These are phyloP conservation scores for Psammodynastes pulverulentus DNA, from an alignment of 2,113 vertebrate genomes.

Conservation along the genomic window DNA sequence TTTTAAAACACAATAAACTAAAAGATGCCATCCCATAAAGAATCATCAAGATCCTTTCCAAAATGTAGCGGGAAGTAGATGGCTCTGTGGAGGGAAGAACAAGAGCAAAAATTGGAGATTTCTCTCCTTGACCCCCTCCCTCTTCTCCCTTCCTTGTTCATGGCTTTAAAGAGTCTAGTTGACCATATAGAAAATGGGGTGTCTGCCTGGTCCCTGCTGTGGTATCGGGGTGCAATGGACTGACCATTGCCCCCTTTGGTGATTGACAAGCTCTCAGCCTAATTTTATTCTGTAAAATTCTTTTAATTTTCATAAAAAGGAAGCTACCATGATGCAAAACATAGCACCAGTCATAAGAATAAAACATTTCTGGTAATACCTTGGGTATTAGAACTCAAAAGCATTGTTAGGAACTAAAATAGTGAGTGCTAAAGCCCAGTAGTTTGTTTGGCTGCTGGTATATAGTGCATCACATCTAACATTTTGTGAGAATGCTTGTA, in stretches of 20 bases:
- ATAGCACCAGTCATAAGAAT: background rate
- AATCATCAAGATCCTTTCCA: background rate
- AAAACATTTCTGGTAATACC: background rate
- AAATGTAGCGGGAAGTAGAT: background rate
- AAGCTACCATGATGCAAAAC: background rate
- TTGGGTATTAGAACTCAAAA: background rate
- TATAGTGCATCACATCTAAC: background rate
- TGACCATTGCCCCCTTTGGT: background rate
- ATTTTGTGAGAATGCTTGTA: background rate
- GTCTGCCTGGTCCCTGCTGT: background rate
- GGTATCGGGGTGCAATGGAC: background rate
- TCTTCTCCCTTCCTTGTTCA: background rate
- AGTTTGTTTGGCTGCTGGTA: background rate
- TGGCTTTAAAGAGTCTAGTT: background rate
- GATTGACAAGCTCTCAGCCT: background rate
- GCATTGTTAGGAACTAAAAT: background rate
- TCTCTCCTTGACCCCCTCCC: background rate
- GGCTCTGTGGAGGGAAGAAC: background rate
- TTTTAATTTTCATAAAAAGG: background rate
- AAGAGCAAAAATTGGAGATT: background rate
- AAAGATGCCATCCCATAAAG: background rate
- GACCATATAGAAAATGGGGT: background rate
- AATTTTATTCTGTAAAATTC: background rate
- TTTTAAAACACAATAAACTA: background rate
- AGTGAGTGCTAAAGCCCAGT: background rate